Conservation (phyloP, 2,888 invertebrate species). For the Cylindroiulus punctatus region DNA sequence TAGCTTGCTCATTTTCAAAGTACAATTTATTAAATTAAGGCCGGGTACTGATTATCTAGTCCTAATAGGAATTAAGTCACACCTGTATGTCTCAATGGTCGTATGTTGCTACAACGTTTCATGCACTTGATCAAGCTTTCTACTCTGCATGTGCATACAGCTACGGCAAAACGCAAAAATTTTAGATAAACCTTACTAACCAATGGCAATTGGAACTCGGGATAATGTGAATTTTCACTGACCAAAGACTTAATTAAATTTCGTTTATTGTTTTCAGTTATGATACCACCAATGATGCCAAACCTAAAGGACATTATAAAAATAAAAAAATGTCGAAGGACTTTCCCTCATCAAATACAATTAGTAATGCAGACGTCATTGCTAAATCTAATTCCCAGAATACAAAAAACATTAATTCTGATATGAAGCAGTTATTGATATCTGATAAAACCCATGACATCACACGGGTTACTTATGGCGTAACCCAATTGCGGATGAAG, state of each 20-base stretch:
- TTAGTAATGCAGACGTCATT: not conserved
- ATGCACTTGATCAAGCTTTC: no score
- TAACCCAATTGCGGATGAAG: constrained; percentile 46
- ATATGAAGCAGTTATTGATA: constrained; percentile 33
- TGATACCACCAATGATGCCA: not conserved
- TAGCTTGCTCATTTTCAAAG: not conserved
- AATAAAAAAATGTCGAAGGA: constrained; percentile 40
- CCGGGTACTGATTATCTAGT: not conserved
- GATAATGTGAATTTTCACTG: not conserved
- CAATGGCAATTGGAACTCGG: no score
- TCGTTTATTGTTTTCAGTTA: constrained; percentile 45
- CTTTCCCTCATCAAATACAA: constrained; percentile 11
- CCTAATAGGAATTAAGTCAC: no score
- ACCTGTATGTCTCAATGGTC: no score
- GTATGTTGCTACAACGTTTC: not conserved
- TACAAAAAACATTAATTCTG: constrained; percentile 28
- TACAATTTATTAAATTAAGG: no score
- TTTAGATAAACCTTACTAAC: no score
- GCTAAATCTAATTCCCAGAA: not conserved
- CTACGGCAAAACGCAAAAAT: no score
- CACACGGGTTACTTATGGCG: not conserved
- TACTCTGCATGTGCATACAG: no score
- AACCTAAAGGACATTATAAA: not conserved
- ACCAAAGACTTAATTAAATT: not conserved
- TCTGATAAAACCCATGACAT: constrained; percentile 21